These are phyloP conservation scores for Druceiella hillmani DNA, from an alignment of 2,888 invertebrate species.

Conservation along the genomic window DNA sequence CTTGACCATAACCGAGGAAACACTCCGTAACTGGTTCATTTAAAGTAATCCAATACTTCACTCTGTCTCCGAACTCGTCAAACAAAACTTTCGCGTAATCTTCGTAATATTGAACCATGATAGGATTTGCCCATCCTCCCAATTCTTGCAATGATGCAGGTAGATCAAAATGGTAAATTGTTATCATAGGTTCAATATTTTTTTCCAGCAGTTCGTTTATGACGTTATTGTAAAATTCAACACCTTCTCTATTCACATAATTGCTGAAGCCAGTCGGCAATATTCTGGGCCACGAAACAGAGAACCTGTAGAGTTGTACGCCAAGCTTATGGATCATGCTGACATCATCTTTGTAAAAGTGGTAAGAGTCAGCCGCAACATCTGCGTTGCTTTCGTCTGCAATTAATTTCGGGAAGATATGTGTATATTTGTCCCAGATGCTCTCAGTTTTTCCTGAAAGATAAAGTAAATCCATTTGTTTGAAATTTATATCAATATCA, in stretches of 20 bases:
- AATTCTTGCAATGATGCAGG: conserved; percentile 29
- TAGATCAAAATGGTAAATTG: conserved; percentile 35
- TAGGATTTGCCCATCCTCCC: conserved; percentile 29
- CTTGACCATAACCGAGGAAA: neutral
- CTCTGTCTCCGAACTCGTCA: neutral
- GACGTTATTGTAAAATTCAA: conserved; percentile 52
- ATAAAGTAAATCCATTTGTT: too few species aligned
- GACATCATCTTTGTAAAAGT: conserved; percentile 42
- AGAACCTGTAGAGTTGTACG: conserved; percentile 38
- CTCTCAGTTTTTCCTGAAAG: conserved; percentile 45
- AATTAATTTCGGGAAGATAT: conserved; percentile 6
- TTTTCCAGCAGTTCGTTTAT: conserved; percentile 45
- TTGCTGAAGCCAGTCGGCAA: conserved; percentile 41
- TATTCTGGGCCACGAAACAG: conserved; percentile 49
- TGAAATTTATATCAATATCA: too few species aligned
- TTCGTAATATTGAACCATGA: conserved; percentile 29
- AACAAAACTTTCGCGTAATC: conserved; percentile 31
- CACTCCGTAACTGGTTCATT: neutral
- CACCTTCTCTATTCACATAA: conserved; percentile 43
- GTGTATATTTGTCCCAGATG: conserved; percentile 36
- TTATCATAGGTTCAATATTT: conserved; percentile 46
- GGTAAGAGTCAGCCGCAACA: conserved; percentile 53
- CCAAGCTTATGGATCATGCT: conserved; percentile 27
- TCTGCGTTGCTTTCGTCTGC: conserved; percentile 39
- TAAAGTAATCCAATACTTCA: conserved; percentile 1